Evolutionary conservation across 2,888 invertebrate species (phyloP), one percentile per base, ranked within the genome.

Genomic region (Dioctria linearis): DNA sequence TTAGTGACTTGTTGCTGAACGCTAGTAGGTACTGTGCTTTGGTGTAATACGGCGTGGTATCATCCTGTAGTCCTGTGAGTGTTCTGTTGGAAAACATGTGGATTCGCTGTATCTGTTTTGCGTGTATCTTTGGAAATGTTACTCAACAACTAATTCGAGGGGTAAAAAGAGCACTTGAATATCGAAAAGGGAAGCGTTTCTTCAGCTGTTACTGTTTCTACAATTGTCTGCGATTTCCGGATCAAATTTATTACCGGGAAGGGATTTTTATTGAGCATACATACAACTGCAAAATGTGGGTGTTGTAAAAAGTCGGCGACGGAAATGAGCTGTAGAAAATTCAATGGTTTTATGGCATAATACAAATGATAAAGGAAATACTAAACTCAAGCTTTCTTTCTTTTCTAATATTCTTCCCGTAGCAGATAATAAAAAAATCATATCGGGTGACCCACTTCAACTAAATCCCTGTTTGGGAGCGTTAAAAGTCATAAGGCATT

Each of bases 181-280:
- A 13, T 4, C n/a, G 40, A 42, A 43, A 59, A 42, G 37, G 37
- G 61, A 43, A 43, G 37, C 42, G 6, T 59, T 75, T 61, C 25
- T 13, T 61, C 13, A 13, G 25, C 63, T 63, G 39, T 49, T 63
- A 39, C 63, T 63, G 63, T 63, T 71, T 76, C 49, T 37, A 63
- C 76, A 63, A 61, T 61, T 76, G 76, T 63, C 76, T 76, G 76
- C 63, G 61, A 46, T 63, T 76, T 76, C 61, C 63, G 63, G 76
- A 76, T 76, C 63, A 63, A 63, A 63, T 76, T 76, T 76, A 76
- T 63, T 46, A 37, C 63, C 13, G n/a, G 39, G 40, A 40, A 9
- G 46, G 66, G 39, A 61, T 66, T 66, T 66, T 66, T 66, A 66
- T 66, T 66, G 42, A 66, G 42, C 13, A n/a, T 43, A 43, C 37